Base-by-base conservation (phyloP, 2,888 invertebrate genomes). In the Carterocephalus palaemon region DNA sequence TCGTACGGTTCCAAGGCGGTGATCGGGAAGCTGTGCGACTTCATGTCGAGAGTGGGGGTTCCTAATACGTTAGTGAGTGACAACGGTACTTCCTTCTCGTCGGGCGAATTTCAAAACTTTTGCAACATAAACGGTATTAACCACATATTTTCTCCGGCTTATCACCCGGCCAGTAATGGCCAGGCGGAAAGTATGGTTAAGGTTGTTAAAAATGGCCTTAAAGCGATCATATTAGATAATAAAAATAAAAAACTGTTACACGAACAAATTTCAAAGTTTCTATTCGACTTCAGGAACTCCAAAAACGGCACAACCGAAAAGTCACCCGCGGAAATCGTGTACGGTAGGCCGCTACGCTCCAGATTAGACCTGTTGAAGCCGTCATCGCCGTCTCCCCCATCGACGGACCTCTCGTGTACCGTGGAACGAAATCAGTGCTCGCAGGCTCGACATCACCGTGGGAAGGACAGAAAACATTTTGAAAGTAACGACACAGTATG, bases 101-200 rank as follows among this genome's bases (percentile, higher is more conserved):
- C 40, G 7, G 13, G 41, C 4, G 47, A 47, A 22, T 49, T 49
- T 38, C 4, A 34, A 10, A 6, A 47, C 10, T 48, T 52, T 45
- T 52, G 47, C 31, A 29, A 5, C 2, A 5, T 41, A 3, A 52
- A 52, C 16, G 48, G 48, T 2, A 52, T 52, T 4, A 17, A 16
- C 7, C 51, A 52, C 10, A 5, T 51, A 1, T 22, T 19, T 5
- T 37, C 47, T 2, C 48, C 48, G 4, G 36, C 40, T 1, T 51
- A 48, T 19, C 40, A 47, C 19, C 51, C 51, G 1, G 28, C 48
- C 4, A 48, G 47, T 9, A 47, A 48, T 7, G 47, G 47, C 8
- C 51, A 47, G 28, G 46, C 53, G 1, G 49, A 57, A 32, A 52
- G 46, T 26, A 49, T 46, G 4, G 57, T 57, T 1, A 57, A 59